Evolutionary conservation across 1,140 invertebrate species (phyloP), one percentile per base, ranked within the genome.

Genomic region (Amyelois transitella): DNA sequence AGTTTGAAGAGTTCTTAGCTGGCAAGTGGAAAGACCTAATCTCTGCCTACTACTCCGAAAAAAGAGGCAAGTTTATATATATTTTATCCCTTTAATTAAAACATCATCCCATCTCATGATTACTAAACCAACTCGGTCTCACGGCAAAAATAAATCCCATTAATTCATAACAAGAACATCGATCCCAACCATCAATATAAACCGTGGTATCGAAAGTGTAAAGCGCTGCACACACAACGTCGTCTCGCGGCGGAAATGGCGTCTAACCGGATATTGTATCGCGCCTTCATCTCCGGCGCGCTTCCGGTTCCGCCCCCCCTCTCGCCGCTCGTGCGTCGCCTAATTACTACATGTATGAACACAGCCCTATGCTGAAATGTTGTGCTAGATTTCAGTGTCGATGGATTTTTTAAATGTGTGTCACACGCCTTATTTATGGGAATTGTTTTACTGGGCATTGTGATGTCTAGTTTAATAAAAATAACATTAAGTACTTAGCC

Each of bases 241-340:
- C 77, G 73, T 77, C 74, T 75, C 75, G 73, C 75, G 75, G 77
- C 81, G 81, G 84, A 86, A 83, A 84, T 81, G 81, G 79, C 81
- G 81, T 80, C 81, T 80, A 84, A 84, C 82, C 84, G 84, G 84
- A 87, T 87, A 87, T 87, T 87, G 81, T 87, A 87, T 87, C 84
- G 84, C 77, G 82, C 77, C 84, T 87, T 87, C 84, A 87, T 87
- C 84, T 87, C 84, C 84, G 84, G 84, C 74, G 67, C 60, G 72
- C 82, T 78, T 86, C 82, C 81, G 75, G 69, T 78, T 84, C 72
- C 76, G 67, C 63, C 60, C 51, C 60, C 65, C 66, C 62, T 74
- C 76, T 62, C 68, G 58, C 62, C 62, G 72, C 69, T 66, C 74
- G 69, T 78, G 72, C 80, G 73, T 76, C 75, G 75, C 79, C 84